Base-by-base conservation (phyloP, 1,140 invertebrate genomes). In the Epicauta chinensis region DNA sequence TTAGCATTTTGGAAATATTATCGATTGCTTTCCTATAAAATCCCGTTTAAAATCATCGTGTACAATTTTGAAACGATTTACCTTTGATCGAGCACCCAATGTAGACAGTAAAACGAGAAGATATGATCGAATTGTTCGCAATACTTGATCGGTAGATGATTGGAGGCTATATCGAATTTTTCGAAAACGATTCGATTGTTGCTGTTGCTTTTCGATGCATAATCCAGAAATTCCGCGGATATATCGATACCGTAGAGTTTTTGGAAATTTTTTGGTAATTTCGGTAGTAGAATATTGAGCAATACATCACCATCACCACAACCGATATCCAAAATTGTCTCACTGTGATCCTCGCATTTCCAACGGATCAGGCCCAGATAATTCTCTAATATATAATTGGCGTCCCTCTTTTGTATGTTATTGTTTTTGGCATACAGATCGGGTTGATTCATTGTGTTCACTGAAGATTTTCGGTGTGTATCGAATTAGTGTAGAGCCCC, bases 81-180 rank as follows among this genome's bases (percentile, higher is more conserved):
- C 78, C 76, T 77, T 59, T 86, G 80, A 61, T 89, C 77, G 51
- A 81, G 79, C 23, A 89, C 81, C 88, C 88, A 92, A 58, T 91
- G 88, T 1, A 91, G 71, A 55, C 87, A 86, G 62, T 89, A 89
- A 59, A 91, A 89, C 0, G 88, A 91, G 41, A 88, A 81, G 1
- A 81, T 78, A 60, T 89, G 86, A 53, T 85, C 75, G 57, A 85
- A 89, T 23, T 69, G 66, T n/a, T 69, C 75, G 10, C 69, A 58
- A 51, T 77, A 55, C 12, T 77, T 64, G 1, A 66, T 65, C 0
- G 77, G 75, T 35, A 81, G 60, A 0, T 78, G 64, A 2, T 66
- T 62, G 1, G 67, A 53, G 31, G 77, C 76, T 38, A 91, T 84
- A 60, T 91, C 83, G 48, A 89, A 63, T 15, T 81, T 70, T 1